Percentiles rank a stretch among this genome's conserved stretches.
These are phyloP conservation scores for Pegoplata infirma DNA, from an alignment of 2,888 invertebrate species.

Conservation along the genomic window DNA sequence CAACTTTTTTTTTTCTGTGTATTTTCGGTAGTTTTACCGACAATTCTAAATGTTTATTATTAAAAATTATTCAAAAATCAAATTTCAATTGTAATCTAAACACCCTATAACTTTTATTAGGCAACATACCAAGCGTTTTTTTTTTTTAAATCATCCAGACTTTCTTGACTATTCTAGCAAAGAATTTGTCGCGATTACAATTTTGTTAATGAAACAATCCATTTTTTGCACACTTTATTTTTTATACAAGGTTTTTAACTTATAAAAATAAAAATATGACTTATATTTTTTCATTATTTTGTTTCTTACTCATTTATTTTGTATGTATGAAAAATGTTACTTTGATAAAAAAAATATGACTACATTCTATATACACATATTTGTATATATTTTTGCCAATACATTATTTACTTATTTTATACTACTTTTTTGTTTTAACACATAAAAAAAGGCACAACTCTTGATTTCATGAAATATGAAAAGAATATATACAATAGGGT, in stretches of 20 bases:
- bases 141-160: constrained; percentile 6
- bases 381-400: constrained; percentile 37
- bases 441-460: constrained; percentile 40
- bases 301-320: constrained; percentile 39
- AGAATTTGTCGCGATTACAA: not conserved
- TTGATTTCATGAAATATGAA: constrained; percentile 33
- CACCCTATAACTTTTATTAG: not conserved
- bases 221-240: not conserved
- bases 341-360: constrained; percentile 57
- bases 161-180: not conserved
- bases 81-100: not conserved
- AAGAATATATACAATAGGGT: constrained; percentile 41
- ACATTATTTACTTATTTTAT: constrained; percentile 41
- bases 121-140: constrained; percentile 2
- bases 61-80: too few species aligned
- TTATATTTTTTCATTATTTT: constrained; percentile 46
- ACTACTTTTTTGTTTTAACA: constrained; percentile 43
- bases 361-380: constrained; percentile 42
- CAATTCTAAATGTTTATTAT: too few species aligned
- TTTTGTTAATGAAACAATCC: not conserved
- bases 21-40: too few species aligned
- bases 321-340: constrained; percentile 30
- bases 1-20: too few species aligned
- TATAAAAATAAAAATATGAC: constrained; percentile 37
- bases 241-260: not conserved